Evolutionary conservation across 2,113 vertebrate genomes (phyloP), one percentile per base, ranked within the genome.

Genomic region (Mormoops blainvillei): DNA sequence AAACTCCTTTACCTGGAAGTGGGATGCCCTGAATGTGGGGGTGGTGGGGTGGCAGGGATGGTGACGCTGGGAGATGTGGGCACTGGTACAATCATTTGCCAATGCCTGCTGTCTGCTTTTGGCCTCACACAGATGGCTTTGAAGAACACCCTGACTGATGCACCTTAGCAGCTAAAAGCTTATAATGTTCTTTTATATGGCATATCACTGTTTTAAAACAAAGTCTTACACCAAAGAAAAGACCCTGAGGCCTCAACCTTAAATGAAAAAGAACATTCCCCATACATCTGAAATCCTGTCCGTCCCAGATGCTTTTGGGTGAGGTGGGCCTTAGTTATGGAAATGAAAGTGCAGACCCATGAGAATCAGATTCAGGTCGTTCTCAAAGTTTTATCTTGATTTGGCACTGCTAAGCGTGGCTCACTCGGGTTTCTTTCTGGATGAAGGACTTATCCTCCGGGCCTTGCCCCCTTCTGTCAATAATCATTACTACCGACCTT

Each of bases 181-280:
- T 68, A 65, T 43, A 70, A 24, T 65, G 4, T 80, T 81, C 26
- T 80, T 26, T 38, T 54, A 26, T 22, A 63, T 54, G 13, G 31
- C 24, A n/a, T 70, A 70, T 56, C 3, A 43, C 20, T 86, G 15
- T 78, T 91, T 84, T 70, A 68, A 93, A 91, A 71, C 22, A 36
- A 91, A 86, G 36, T 83, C 36, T 97, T 74, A 70, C 50, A 22
- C 15, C n/a, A 87, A 71, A 83, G 63, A 24, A 88, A 89, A 90
- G 50, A 48, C 14, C 2, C 33, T 65, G 26, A 87, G 31, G 22
- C 9, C 76, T 80, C 74, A 92, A 7, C 48, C 41, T 91, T 33
- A 70, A 89, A 94, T 9, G 26, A 91, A 45, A 38, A 43, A 77
- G 11, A 45, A 82, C 28, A 18, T 90, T 92, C 4, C 7, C 10